These are phyloP conservation scores for Teleogryllus occipitalis DNA, from an alignment of 1,140 invertebrate genomes.

Conservation along the genomic window DNA sequence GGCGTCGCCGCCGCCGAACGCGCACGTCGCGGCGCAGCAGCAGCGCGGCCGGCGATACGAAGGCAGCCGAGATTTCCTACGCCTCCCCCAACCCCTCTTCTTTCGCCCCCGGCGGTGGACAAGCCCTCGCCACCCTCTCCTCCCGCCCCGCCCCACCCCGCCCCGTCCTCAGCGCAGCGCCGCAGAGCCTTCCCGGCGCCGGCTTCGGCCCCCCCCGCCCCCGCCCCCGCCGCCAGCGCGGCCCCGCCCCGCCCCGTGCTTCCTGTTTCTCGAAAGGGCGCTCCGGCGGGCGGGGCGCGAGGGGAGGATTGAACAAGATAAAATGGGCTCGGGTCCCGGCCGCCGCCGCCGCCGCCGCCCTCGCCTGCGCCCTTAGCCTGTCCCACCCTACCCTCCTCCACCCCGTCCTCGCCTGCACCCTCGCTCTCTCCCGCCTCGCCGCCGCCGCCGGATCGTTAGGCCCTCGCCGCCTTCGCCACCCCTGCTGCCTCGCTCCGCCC, in stretches of 20 bases:
- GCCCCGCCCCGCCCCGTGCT: not conserved
- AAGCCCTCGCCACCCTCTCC: too few species aligned
- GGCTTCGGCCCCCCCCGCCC: too few species aligned
- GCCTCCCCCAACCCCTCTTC: too few species aligned
- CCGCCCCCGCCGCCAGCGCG: not conserved
- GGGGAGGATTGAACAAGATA: not conserved
- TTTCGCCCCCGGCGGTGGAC: too few species aligned
- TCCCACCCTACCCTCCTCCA: not conserved
- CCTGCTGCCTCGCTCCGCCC: conserved; percentile 19
- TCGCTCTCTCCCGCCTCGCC: not conserved
- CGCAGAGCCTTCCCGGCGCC: too few species aligned
- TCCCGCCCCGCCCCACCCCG: too few species aligned
- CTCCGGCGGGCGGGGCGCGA: not conserved
- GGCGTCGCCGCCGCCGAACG: too few species aligned
- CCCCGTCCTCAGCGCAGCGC: too few species aligned
- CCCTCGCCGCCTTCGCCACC: conserved; percentile 21
- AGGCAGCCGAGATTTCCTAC: too few species aligned
- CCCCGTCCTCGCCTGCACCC: not conserved
- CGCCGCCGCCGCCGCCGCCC: not conserved
- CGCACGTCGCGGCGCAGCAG: too few species aligned
- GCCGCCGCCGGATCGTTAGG: conserved; percentile 10
- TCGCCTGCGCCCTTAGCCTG: not conserved
- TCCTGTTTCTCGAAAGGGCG: conserved; percentile 11
- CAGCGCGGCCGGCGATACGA: too few species aligned
- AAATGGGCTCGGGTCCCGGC: not conserved